These are phyloP conservation scores for Drosophila virilis DNA, from an alignment of 1,140 invertebrate species.

Conservation along the genomic window DNA sequence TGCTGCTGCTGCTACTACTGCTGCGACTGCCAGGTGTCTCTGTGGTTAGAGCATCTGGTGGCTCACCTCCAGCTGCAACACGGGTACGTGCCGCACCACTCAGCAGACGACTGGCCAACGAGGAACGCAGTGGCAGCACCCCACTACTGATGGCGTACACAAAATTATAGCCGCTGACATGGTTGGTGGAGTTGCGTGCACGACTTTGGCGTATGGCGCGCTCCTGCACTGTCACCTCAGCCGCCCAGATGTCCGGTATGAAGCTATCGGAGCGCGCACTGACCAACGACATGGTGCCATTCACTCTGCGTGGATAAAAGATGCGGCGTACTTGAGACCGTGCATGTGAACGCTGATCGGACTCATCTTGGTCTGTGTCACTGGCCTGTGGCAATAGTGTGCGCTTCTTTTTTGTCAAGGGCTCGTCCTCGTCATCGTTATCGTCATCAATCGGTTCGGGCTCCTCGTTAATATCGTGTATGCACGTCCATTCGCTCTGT, in stretches of 20 bases:
- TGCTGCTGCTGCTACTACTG: conserved; percentile 40
- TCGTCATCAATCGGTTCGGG: conserved; percentile 51
- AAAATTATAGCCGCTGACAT: conserved; percentile 74
- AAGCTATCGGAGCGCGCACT: conserved; percentile 48
- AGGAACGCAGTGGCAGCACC: conserved; percentile 62
- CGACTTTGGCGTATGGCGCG: conserved; percentile 68
- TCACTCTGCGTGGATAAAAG: neutral
- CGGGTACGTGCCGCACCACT: conserved; percentile 15
- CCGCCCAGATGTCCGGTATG: conserved; percentile 83
- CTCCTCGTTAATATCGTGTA: conserved; percentile 91
- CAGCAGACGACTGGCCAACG: conserved; percentile 30
- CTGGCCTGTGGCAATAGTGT: neutral
- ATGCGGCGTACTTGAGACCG: conserved; percentile 24
- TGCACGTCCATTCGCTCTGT: conserved; percentile 95
- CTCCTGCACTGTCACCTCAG: conserved; percentile 81
- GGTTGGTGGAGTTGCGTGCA: conserved; percentile 56
- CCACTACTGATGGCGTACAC: conserved; percentile 83
- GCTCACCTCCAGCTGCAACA: neutral
- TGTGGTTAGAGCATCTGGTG: neutral
- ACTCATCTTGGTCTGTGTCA: neutral
- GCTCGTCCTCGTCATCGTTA: conserved; percentile 41
- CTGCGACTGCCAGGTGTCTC: conserved; percentile 11
- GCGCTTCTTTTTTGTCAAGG: conserved; percentile 84
- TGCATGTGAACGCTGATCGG: neutral
- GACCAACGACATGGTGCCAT: neutral